phyloP scores from a whole-genome alignment of 2,113 vertebrate species.

The Pluvianellus socialis region DNA sequence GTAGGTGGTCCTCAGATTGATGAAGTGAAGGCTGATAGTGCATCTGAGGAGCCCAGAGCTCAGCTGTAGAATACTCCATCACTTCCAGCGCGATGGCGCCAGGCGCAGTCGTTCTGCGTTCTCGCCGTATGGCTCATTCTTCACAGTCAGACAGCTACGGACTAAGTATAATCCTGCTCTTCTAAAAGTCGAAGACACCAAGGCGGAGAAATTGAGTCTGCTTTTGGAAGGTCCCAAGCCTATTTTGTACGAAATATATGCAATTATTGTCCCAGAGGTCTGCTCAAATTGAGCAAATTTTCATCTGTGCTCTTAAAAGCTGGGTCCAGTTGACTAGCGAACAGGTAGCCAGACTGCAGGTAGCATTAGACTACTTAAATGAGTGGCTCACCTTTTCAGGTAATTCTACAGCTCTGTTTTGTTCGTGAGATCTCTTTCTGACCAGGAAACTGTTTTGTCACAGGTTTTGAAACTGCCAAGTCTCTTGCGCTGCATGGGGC shows the following conservation, averaged over 20 bases:
- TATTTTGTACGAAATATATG: background rate
- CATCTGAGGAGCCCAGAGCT: background rate
- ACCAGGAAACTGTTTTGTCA: slow-evolving; percentile 24
- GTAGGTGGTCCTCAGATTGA: background rate
- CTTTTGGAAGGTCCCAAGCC: background rate
- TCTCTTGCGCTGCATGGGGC: slow-evolving; percentile 95
- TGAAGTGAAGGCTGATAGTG: background rate
- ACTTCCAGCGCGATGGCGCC: background rate
- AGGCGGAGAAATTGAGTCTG: background rate
- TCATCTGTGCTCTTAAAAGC: background rate
- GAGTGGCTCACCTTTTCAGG: background rate
- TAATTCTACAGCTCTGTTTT: background rate
- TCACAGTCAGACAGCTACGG: background rate
- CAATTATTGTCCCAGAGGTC: background rate
- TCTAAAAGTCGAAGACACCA: background rate
- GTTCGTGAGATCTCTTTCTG: background rate
- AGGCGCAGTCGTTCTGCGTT: background rate
- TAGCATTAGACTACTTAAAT: background rate
- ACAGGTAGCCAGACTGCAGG: background rate
- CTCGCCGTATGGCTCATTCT: background rate
- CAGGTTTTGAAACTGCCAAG: slow-evolving; percentile 94
- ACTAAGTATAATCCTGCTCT: background rate
- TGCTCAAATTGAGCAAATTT: background rate
- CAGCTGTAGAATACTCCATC: background rate
- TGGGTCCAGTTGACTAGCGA: background rate